Conservation (phyloP, 2,888 invertebrate species). For the Taphrorychus bicolor region DNA sequence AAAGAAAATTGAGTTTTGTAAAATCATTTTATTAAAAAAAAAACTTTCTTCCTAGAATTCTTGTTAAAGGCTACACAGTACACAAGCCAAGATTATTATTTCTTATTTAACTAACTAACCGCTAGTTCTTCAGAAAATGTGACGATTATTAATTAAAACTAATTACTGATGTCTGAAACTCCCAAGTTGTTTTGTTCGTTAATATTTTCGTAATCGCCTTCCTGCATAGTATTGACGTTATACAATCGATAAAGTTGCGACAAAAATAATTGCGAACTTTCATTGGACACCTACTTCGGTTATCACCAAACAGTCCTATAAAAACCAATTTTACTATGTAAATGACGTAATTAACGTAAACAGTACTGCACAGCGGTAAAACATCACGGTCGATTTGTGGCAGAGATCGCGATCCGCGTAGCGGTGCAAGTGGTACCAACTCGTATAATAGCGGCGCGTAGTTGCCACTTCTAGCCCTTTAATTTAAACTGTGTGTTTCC, state of each 20-base stretch:
- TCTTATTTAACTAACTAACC: too few species aligned
- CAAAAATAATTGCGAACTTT: constrained; percentile 11
- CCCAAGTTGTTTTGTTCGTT: background rate
- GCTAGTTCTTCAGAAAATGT: background rate
- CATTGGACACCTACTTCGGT: constrained; percentile 20
- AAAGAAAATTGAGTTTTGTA: too few species aligned
- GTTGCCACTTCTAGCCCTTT: constrained; percentile 27
- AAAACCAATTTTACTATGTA: constrained; percentile 33
- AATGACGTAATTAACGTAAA: constrained; percentile 39
- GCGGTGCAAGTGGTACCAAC: constrained; percentile 40
- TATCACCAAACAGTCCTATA: constrained; percentile 30
- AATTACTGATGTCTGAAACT: background rate
- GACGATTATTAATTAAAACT: background rate
- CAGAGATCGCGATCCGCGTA: constrained; percentile 35
- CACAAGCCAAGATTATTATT: too few species aligned
- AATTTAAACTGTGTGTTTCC: constrained; percentile 36
- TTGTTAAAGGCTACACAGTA: too few species aligned
- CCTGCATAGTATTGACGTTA: background rate
- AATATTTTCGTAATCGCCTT: background rate
- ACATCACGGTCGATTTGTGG: constrained; percentile 31
- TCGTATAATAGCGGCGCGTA: constrained; percentile 21
- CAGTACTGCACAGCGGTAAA: constrained; percentile 40
- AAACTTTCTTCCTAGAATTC: too few species aligned
- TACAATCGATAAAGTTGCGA: constrained; percentile 3
- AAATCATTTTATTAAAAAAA: too few species aligned